Conservation (phyloP, 1,140 invertebrate species). For the Diachasmimorpha longicaudata region DNA sequence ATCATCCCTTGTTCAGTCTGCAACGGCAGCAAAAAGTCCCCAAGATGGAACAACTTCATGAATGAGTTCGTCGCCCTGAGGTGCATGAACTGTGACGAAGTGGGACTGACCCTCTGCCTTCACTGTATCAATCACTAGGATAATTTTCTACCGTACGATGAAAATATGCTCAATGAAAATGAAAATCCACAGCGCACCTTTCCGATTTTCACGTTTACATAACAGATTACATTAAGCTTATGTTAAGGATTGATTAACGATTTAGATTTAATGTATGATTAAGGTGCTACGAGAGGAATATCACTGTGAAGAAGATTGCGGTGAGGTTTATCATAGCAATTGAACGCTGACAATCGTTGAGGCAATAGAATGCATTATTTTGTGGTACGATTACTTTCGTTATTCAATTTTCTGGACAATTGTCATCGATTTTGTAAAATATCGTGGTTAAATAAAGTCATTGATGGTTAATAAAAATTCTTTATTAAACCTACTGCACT, state of each 20-base stretch:
- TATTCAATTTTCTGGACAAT: not conserved
- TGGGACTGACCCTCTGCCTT: slow-evolving; percentile 86
- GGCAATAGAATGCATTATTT: not conserved
- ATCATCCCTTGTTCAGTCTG: slow-evolving; percentile 88
- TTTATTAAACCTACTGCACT: too few relatives aligned
- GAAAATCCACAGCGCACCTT: not conserved
- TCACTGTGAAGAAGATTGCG: not conserved
- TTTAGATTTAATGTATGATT: not conserved
- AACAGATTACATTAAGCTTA: not conserved
- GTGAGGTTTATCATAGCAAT: not conserved
- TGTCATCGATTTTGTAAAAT: slow-evolving; percentile 9
- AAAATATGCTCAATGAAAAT: not conserved
- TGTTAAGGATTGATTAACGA: not conserved
- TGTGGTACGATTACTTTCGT: not conserved
- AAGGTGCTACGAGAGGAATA: slow-evolving; percentile 20
- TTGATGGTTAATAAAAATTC: not conserved
- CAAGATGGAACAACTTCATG: slow-evolving; percentile 92
- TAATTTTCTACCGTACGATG: not conserved
- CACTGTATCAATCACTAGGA: slow-evolving; percentile 51
- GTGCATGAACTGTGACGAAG: slow-evolving; percentile 96
- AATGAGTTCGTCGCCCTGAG: slow-evolving; percentile 93
- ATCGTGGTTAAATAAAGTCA: not conserved
- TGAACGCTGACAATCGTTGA: not conserved
- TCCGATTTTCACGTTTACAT: not conserved
- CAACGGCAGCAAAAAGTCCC: slow-evolving; percentile 94